Percentiles rank a stretch among this genome's conserved stretches.
phyloP scores from a whole-genome alignment of 92 coral and sea anemone species.

The Zoanthus sansibaricus region DNA sequence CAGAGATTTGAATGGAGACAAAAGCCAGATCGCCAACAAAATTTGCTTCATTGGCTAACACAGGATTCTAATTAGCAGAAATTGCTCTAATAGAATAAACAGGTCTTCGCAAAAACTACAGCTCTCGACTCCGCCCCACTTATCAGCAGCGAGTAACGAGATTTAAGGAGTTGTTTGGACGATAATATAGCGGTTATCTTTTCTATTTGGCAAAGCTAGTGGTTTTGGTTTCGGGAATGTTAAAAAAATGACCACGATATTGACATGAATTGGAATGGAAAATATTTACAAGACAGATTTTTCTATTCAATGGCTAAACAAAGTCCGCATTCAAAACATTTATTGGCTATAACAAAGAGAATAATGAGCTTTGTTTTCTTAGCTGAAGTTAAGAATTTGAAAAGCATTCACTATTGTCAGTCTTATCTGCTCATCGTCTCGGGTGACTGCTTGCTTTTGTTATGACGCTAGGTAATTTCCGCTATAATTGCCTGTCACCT shows the following conservation, averaged over 20 bases:
- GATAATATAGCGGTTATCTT: slow-evolving; percentile 52
- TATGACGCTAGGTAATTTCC: slow-evolving; percentile 74
- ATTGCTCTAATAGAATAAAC: slow-evolving; percentile 78
- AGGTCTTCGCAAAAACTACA: slow-evolving; percentile 70
- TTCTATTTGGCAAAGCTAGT: slow-evolving; percentile 45
- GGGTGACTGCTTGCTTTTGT: slow-evolving; percentile 71
- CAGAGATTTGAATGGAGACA: slow-evolving; percentile 76
- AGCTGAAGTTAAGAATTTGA: slow-evolving; percentile 88
- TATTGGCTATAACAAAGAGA: slow-evolving; percentile 71
- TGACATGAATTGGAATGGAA: slow-evolving; percentile 89
- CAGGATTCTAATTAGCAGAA: slow-evolving; percentile 85
- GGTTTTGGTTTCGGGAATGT: slow-evolving; percentile 63
- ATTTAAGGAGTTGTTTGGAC: slow-evolving; percentile 48
- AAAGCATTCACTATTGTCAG: slow-evolving; percentile 81
- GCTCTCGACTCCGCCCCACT: slow-evolving; percentile 91
- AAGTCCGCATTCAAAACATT: slow-evolving; percentile 85
- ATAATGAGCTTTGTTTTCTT: slow-evolving; percentile 89
- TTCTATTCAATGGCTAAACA: slow-evolving; percentile 84
- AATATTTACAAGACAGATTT: slow-evolving; percentile 89
- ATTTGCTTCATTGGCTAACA: slow-evolving; percentile 71
- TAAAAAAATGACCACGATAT: slow-evolving; percentile 69
- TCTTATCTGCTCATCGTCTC: slow-evolving; percentile 87
- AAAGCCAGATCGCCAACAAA: slow-evolving; percentile 78
- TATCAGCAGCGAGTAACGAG: slow-evolving; percentile 70
- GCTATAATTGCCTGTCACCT: slow-evolving; percentile 78